phyloP scores from a whole-genome alignment of 2,888 invertebrate species.

The Diarsia rubi region DNA sequence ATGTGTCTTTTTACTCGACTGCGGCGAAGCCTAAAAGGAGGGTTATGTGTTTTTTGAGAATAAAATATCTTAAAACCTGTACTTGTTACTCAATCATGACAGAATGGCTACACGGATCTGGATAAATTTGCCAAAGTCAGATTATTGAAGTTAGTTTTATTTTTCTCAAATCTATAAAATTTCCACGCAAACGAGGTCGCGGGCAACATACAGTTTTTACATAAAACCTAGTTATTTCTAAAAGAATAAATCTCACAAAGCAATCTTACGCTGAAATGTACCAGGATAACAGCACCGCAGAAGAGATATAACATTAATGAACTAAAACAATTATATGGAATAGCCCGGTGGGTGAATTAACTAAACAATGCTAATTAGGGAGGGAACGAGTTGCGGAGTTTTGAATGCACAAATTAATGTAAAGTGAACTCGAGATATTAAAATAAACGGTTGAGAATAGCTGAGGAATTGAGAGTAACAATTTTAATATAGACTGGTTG shows the following conservation, averaged over 20 bases:
- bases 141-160: too few relatives aligned
- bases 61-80: too few relatives aligned
- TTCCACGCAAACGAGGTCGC: not conserved
- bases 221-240: not conserved
- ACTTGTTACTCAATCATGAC: too few relatives aligned
- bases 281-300: conserved; percentile 33
- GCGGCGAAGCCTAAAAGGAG: too few relatives aligned
- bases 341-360: conserved; percentile 40
- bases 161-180: not conserved
- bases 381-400: conserved; percentile 45
- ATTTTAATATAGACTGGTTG: conserved; percentile 4
- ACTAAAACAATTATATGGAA: conserved; percentile 53
- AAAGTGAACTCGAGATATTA: conserved; percentile 43
- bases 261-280: conserved; percentile 37
- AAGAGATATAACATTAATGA: conserved; percentile 55
- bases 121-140: too few relatives aligned
- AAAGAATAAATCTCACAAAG: conserved; percentile 11
- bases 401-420: conserved; percentile 60
- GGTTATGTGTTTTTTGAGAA: too few relatives aligned
- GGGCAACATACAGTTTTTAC: not conserved
- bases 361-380: conserved; percentile 60
- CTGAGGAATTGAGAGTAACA: conserved; percentile 3
- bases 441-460: conserved; percentile 33
- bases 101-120: too few relatives aligned
- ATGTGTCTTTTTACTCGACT: too few relatives aligned